A percentile compares a stretch with the other conserved stretches of the same genome.
Evolutionary conservation across 1,140 invertebrate genomes (phyloP).

Genomic region (Drosophila ironensis): DNA sequence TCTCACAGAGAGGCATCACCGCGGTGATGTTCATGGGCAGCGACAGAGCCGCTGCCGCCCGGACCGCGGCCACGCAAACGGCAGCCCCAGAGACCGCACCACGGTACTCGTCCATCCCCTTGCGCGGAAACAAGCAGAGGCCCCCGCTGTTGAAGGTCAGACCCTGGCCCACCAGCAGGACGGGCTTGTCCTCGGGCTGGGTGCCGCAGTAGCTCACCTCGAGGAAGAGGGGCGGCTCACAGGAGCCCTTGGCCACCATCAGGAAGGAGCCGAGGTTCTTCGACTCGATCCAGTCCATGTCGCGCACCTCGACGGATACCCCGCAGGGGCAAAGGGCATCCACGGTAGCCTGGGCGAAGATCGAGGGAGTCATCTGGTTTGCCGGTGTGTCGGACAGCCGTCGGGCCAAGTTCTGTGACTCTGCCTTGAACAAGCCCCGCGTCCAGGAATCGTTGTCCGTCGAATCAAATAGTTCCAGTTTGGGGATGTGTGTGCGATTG

Average conservation of each 20-base stretch:
- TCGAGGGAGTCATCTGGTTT: conserved; percentile 93
- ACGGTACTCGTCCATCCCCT: conserved; percentile 91
- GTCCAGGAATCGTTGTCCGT: conserved; percentile 85
- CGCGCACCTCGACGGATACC: conserved; percentile 86
- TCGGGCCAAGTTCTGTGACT: conserved; percentile 93
- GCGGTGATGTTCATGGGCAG: conserved; percentile 89
- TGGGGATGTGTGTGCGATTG: conserved; percentile 82
- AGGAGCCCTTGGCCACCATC: conserved; percentile 89
- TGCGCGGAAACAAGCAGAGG: conserved; percentile 89
- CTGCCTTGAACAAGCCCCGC: conserved; percentile 88
- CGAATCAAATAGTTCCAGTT: conserved; percentile 82
- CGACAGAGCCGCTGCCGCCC: conserved; percentile 62
- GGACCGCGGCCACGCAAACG: conserved; percentile 66
- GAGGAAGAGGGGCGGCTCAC: conserved; percentile 84
- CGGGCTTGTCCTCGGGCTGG: conserved; percentile 51
- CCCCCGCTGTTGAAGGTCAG: conserved; percentile 86
- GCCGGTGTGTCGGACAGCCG: conserved; percentile 90
- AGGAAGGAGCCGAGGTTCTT: conserved; percentile 85
- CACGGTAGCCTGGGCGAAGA: conserved; percentile 87
- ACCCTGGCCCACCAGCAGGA: conserved; percentile 63
- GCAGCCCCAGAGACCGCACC: conserved; percentile 88
- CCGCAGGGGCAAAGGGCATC: conserved; percentile 83
- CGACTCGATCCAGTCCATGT: conserved; percentile 82
- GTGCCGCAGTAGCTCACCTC: conserved; percentile 64
- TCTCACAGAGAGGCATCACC: conserved; percentile 92